Percentiles rank a stretch among this genome's conserved stretches.
Evolutionary conservation across 2,113 vertebrate genomes (phyloP).

Genomic region (Xiphophorus maculatus): DNA sequence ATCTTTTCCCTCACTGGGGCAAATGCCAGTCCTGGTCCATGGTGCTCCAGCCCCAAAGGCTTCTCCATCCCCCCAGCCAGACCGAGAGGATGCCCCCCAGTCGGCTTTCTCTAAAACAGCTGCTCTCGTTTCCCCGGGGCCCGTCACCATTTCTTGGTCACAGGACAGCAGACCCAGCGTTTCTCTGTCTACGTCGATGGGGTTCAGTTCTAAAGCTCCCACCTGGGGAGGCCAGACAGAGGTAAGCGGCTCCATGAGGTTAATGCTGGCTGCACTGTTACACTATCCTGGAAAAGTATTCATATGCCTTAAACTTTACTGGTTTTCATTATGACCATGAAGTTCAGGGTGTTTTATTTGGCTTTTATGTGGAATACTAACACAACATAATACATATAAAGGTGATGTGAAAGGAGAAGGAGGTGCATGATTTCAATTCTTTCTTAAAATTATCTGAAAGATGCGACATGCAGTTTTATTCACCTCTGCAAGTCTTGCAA

Average conservation of each 20-base stretch:
- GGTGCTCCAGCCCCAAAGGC: constrained; percentile 80
- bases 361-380: too few relatives aligned
- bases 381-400: too few relatives aligned
- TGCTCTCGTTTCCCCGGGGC: constrained; percentile 82
- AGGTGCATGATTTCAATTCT: too few relatives aligned
- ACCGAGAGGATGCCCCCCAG: constrained; percentile 80
- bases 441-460: too few relatives aligned
- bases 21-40: constrained; percentile 81
- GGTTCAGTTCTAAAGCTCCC: constrained; percentile 82
- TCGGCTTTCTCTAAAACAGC: constrained; percentile 81
- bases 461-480: too few relatives aligned
- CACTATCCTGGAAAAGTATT: not conserved
- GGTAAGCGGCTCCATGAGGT: constrained; percentile 79
- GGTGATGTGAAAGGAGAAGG: too few relatives aligned
- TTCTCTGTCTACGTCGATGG: constrained; percentile 75
- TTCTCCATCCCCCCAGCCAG: constrained; percentile 79
- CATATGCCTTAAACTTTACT: not conserved
- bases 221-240: constrained; percentile 84
- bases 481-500: too few relatives aligned
- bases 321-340: not conserved
- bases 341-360: too few relatives aligned
- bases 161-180: constrained; percentile 80
- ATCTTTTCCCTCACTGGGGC: constrained; percentile 88
- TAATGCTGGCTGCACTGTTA: not conserved
- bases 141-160: constrained; percentile 82